A percentile compares a stretch with the other conserved stretches of the same genome.
Conservation (phyloP, 2,888 invertebrate species). For the Acanthosepion pharaonis region DNA sequence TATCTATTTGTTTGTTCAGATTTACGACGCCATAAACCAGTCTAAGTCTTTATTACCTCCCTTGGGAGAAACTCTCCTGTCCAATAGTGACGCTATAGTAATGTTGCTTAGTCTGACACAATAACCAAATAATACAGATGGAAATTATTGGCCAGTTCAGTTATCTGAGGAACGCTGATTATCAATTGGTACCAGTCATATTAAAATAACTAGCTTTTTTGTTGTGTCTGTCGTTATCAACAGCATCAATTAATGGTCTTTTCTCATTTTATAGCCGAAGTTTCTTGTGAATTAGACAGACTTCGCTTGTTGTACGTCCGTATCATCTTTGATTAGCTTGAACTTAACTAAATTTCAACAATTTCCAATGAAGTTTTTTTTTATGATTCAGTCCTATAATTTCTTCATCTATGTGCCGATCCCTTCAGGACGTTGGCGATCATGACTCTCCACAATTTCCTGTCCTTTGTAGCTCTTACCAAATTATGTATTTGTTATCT, state of each 20-base stretch:
- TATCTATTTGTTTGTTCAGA: slow-evolving; percentile 1
- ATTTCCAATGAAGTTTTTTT: too few species aligned
- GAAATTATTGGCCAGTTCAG: neutral
- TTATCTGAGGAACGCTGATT: neutral
- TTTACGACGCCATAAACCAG: slow-evolving; percentile 33
- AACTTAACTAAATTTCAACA: too few species aligned
- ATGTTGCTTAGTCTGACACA: neutral
- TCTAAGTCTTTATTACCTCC: slow-evolving; percentile 25
- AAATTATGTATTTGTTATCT: too few species aligned
- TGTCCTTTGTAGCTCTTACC: too few species aligned
- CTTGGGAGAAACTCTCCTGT: slow-evolving; percentile 33
- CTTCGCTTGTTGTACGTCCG: too few species aligned
- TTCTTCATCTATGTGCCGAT: too few species aligned
- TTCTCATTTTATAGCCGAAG: neutral
- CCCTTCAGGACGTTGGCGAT: too few species aligned
- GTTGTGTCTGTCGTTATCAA: neutral
- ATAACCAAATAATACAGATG: neutral
- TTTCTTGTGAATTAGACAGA: too few species aligned
- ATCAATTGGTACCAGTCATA: neutral
- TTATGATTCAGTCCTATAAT: too few species aligned
- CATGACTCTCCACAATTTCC: too few species aligned
- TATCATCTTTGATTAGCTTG: too few species aligned
- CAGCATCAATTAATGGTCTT: neutral
- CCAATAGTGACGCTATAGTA: neutral
- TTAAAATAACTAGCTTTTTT: neutral